Conservation (phyloP, 2,888 invertebrate genomes). For the Sclerodermus sp. region DNA sequence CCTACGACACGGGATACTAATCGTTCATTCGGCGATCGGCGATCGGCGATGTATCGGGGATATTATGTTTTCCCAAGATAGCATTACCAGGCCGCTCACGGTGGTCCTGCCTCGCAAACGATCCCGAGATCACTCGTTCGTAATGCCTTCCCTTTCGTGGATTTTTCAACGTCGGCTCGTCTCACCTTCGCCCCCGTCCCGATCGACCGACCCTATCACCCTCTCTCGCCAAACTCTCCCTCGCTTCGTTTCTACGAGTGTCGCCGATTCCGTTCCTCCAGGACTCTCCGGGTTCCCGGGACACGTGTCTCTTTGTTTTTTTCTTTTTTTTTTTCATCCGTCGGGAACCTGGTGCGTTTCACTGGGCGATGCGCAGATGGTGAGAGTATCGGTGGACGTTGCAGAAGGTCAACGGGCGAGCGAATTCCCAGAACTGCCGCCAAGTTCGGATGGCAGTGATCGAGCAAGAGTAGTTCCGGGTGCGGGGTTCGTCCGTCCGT, state of each 20-base stretch:
- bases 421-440: background rate
- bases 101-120: constrained; percentile 51
- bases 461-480: background rate
- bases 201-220: constrained; percentile 16
- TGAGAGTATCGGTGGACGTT: too few relatives aligned
- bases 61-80: constrained; percentile 32
- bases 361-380: too few relatives aligned
- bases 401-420: background rate
- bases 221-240: background rate
- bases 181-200: too few relatives aligned
- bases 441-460: background rate
- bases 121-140: constrained; percentile 51
- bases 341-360: too few relatives aligned
- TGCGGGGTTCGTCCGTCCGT: background rate
- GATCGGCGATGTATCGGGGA: constrained; percentile 31
- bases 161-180: constrained; percentile 51
- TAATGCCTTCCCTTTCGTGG: constrained; percentile 56
- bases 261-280: background rate
- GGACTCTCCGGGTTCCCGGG: too few relatives aligned
- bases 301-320: too few relatives aligned
- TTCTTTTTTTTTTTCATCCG: too few relatives aligned
- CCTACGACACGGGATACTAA: constrained; percentile 52
- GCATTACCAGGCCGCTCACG: constrained; percentile 35
- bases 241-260: too few relatives aligned
- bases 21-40: constrained; percentile 50